These are phyloP conservation scores for Dryadula phaetusa DNA, from an alignment of 2,888 invertebrate genomes.

Conservation along the genomic window DNA sequence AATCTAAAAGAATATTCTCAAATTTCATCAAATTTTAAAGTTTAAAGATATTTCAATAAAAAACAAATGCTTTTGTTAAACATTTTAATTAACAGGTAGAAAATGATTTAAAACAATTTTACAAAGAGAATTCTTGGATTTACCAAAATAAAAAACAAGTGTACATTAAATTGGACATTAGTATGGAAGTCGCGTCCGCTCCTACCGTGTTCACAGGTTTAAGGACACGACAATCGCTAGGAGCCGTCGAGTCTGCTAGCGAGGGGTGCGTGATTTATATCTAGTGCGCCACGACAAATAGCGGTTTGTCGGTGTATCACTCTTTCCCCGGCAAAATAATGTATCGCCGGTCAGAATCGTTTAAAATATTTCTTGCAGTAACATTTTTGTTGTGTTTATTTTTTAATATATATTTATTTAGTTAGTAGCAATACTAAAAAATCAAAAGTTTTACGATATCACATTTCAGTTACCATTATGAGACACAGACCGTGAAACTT, in stretches of 20 bases:
- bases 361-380: constrained; percentile 2
- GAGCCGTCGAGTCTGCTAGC: constrained; percentile 53
- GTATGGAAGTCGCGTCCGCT: constrained; percentile 41
- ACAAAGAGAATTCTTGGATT: not conserved
- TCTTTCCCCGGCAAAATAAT: constrained; percentile 74
- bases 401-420: not conserved
- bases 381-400: not conserved
- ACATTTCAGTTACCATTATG: not conserved
- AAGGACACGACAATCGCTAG: constrained; percentile 52
- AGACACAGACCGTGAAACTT: constrained; percentile 35
- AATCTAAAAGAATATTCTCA: not conserved
- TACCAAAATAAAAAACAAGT: not conserved
- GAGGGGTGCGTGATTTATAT: constrained; percentile 77
- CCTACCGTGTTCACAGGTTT: constrained; percentile 50
- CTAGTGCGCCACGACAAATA: constrained; percentile 77
- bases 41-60: not conserved
- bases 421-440: not conserved
- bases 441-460: not conserved
- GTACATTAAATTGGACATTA: constrained; percentile 4
- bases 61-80: not conserved
- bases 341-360: constrained; percentile 53
- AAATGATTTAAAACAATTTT: not conserved
- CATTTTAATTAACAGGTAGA: not conserved
- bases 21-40: not conserved
- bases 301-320: constrained; percentile 78